A percentile compares a stretch with the other conserved stretches of the same genome.
Evolutionary conservation across 1,140 invertebrate genomes (phyloP).

Genomic region (Acromyrmex charruanus): DNA sequence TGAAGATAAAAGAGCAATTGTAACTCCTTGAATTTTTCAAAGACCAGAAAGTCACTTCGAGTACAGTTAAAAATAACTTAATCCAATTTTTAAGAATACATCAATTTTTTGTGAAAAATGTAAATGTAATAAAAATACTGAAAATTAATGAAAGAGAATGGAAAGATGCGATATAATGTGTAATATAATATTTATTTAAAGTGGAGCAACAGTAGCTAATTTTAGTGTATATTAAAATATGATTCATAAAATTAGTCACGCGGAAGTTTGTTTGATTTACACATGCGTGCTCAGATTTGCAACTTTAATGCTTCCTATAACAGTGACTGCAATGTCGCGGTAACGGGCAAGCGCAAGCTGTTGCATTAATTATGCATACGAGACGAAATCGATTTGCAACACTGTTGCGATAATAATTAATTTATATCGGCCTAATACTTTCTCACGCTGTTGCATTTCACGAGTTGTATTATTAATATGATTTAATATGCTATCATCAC

Average conservation of each 20-base stretch:
- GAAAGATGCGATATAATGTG: neutral
- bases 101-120: neutral
- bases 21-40: neutral
- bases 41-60: neutral
- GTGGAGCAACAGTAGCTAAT: neutral
- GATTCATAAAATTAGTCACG: conserved; percentile 9
- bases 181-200: neutral
- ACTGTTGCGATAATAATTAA: conserved; percentile 51
- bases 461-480: conserved; percentile 34
- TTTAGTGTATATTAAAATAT: neutral
- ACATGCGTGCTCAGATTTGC: neutral
- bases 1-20: neutral
- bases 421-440: conserved; percentile 50
- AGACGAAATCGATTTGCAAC: conserved; percentile 56
- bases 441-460: conserved; percentile 40
- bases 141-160: neutral
- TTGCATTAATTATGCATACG: conserved; percentile 60
- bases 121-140: neutral
- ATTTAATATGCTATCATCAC: conserved; percentile 43
- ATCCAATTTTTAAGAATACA: neutral
- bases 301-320: conserved; percentile 10
- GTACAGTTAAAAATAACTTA: neutral
- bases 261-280: conserved; percentile 17
- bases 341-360: conserved; percentile 27
- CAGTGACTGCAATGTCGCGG: neutral